Conservation (phyloP, 2,888 invertebrate genomes). For the Drosophila colorata region DNA sequence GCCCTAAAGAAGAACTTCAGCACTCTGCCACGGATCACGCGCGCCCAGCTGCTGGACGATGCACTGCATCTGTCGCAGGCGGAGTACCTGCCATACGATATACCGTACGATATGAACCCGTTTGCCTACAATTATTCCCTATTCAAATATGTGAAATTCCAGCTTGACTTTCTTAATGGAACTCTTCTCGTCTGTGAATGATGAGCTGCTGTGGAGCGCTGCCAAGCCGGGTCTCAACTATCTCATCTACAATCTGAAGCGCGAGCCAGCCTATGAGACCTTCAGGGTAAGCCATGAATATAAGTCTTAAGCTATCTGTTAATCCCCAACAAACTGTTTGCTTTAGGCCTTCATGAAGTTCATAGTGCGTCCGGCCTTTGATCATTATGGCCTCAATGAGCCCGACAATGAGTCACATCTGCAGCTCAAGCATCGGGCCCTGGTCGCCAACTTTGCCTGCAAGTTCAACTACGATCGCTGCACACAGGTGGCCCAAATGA, state of each 20-base stretch:
- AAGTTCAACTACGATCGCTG: slow-evolving; percentile 86
- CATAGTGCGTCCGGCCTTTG: slow-evolving; percentile 84
- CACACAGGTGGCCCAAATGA: slow-evolving; percentile 85
- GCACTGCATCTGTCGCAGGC: slow-evolving; percentile 87
- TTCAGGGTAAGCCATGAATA: slow-evolving; percentile 86
- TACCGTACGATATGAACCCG: slow-evolving; percentile 82
- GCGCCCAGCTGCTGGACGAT: slow-evolving; percentile 90
- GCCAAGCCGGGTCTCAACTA: slow-evolving; percentile 87
- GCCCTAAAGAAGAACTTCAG: slow-evolving; percentile 86
- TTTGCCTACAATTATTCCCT: too few relatives aligned
- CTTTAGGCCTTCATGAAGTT: slow-evolving; percentile 84
- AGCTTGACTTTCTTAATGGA: slow-evolving; percentile 86
- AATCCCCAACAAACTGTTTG: background rate
- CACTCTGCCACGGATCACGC: slow-evolving; percentile 87
- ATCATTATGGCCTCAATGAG: slow-evolving; percentile 86
- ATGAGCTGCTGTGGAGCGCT: slow-evolving; percentile 88
- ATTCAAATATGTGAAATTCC: background rate
- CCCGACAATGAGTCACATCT: slow-evolving; percentile 86
- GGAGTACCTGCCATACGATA: slow-evolving; percentile 87
- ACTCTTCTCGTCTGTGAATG: slow-evolving; percentile 86
- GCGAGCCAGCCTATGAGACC: slow-evolving; percentile 87
- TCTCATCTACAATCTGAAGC: slow-evolving; percentile 87
- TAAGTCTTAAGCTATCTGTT: too few relatives aligned
- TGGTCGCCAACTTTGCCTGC: slow-evolving; percentile 87
- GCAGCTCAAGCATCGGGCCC: slow-evolving; percentile 86